These are phyloP conservation scores for Petrocephalus zakoni DNA, from an alignment of 2,113 vertebrate genomes.

Conservation along the genomic window DNA sequence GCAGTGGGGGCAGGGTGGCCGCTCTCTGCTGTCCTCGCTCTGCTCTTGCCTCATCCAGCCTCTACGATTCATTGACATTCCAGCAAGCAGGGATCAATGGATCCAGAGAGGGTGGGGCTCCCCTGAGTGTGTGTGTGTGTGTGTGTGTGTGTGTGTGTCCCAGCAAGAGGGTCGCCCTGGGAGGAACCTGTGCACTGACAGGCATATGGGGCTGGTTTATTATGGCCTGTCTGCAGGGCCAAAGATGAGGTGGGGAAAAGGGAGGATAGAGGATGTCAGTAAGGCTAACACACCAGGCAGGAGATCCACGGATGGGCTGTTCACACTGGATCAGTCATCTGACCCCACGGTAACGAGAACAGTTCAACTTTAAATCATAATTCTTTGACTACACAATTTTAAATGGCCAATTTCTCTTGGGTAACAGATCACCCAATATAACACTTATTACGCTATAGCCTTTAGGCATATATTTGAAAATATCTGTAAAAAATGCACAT, in stretches of 20 bases:
- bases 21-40: not conserved
- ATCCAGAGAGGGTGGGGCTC: conserved; percentile 1
- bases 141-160: conserved; percentile 4
- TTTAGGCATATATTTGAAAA: not conserved
- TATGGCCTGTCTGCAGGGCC: not conserved
- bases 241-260: not conserved
- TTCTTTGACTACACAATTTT: not conserved
- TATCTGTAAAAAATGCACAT: not conserved
- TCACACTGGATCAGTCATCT: not conserved
- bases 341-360: not conserved
- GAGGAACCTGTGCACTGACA: not conserved
- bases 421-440: not conserved
- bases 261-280: not conserved
- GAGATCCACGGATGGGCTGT: not conserved
- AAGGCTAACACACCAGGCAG: not conserved
- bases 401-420: not conserved
- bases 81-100: conserved; percentile 16
- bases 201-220: not conserved
- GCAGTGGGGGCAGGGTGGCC: not conserved
- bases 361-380: not conserved
- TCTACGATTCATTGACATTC: conserved; percentile 11
- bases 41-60: conserved; percentile 16
- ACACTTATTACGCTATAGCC: not conserved
- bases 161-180: not conserved
- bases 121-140: conserved; percentile 11